Conservation (phyloP, 2,797 vertebrate genomes). For the Phrynocephalus vlangalii region DNA sequence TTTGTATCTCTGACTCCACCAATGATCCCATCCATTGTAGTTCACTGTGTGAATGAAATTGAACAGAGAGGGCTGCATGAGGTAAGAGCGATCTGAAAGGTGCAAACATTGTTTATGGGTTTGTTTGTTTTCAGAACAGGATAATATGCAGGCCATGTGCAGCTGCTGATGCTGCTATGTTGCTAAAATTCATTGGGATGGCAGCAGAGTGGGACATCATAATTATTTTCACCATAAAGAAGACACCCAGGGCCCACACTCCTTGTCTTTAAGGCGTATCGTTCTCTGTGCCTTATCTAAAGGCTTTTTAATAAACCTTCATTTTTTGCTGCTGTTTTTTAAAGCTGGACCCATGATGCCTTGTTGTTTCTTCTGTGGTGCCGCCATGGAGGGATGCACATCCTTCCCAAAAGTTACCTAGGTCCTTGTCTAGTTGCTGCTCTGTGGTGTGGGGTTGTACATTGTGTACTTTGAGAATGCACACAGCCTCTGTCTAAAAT, state of each 20-base stretch:
- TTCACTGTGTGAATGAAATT: constrained; percentile 95
- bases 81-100: constrained; percentile 76
- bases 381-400: too few relatives aligned
- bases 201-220: neutral
- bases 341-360: too few relatives aligned
- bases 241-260: too few relatives aligned
- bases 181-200: neutral
- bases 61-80: constrained; percentile 93
- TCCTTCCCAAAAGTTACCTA: too few relatives aligned
- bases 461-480: neutral
- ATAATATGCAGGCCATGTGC: neutral
- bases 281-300: too few relatives aligned
- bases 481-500: neutral
- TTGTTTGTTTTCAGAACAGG: neutral
- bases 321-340: too few relatives aligned
- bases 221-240: too few relatives aligned
- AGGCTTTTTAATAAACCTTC: too few relatives aligned
- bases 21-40: constrained; percentile 94
- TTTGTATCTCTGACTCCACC: constrained; percentile 89
- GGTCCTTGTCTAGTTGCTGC: neutral
- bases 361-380: too few relatives aligned
- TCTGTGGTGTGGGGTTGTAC: too few relatives aligned
- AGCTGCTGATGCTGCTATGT: neutral
- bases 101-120: constrained; percentile 24
- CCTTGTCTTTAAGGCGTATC: too few relatives aligned